Evolutionary conservation across 1,140 invertebrate species (phyloP).

Genomic region (Bilobella aurantiaca): DNA sequence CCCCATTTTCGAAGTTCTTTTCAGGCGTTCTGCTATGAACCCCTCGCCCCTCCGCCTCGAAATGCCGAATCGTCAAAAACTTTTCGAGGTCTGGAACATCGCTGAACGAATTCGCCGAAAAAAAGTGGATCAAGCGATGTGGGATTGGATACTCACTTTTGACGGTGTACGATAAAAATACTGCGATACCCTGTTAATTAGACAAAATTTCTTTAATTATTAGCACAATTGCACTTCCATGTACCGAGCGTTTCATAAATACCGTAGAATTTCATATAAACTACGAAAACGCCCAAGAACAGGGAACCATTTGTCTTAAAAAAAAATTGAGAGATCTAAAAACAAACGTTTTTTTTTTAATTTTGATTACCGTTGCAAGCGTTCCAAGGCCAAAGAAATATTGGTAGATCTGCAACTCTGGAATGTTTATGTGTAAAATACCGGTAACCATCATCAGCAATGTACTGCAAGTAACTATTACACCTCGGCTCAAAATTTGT

Average conservation of each 20-base stretch:
- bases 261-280: too few species aligned
- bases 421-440: slow-evolving; percentile 22
- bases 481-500: slow-evolving; percentile 20
- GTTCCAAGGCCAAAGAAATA: slow-evolving; percentile 24
- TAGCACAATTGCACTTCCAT: not conserved
- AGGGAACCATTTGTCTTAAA: too few species aligned
- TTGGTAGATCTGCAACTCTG: slow-evolving; percentile 11
- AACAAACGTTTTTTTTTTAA: too few species aligned
- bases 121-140: not conserved
- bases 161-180: slow-evolving; percentile 26
- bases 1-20: not conserved
- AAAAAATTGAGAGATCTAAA: too few species aligned
- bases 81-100: slow-evolving; percentile 7
- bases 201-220: not conserved
- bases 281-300: too few species aligned
- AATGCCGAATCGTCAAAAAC: not conserved
- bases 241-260: not conserved
- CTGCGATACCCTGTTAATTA: slow-evolving; percentile 23
- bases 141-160: slow-evolving; percentile 28
- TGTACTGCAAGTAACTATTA: slow-evolving; percentile 16
- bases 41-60: not conserved
- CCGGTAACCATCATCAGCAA: slow-evolving; percentile 20
- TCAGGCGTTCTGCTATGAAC: not conserved
- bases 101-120: not conserved
- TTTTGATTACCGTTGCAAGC: slow-evolving; percentile 17